Conservation (phyloP, 2,797 vertebrate genomes). For the Gallinago solitaria region DNA sequence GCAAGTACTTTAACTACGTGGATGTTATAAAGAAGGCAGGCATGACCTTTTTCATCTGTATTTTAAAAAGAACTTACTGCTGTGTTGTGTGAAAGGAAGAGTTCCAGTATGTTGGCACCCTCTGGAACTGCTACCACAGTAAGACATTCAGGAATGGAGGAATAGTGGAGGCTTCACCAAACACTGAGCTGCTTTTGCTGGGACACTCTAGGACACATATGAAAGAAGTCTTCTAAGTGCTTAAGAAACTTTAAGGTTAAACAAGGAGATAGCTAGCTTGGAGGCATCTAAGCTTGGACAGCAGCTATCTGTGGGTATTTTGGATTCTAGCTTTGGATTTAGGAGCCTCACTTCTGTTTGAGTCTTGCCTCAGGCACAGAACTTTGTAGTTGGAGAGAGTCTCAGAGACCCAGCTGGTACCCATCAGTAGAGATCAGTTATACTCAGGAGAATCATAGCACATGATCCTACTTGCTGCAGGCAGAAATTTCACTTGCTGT, state of each 20-base stretch:
- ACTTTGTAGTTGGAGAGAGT: neutral
- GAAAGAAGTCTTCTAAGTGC: neutral
- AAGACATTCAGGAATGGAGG: neutral
- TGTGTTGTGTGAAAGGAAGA: neutral
- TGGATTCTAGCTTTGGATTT: neutral
- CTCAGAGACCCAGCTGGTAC: constrained; percentile 10
- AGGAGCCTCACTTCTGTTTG: neutral
- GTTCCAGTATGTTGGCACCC: neutral
- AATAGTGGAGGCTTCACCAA: neutral
- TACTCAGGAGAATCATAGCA: neutral
- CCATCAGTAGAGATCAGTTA: neutral
- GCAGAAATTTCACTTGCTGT: neutral
- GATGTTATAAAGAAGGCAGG: neutral
- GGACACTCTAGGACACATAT: neutral
- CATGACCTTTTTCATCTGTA: neutral
- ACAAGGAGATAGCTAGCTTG: neutral
- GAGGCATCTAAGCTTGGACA: neutral
- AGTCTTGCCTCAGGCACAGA: neutral
- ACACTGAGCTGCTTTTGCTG: neutral
- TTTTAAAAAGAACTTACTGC: neutral
- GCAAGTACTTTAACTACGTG: neutral
- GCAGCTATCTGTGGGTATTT: neutral
- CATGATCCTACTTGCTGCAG: neutral
- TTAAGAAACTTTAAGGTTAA: neutral
- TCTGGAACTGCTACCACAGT: neutral